A percentile compares a stretch with the other conserved stretches of the same genome.
These are phyloP conservation scores for Orthosia gothica DNA, from an alignment of 2,888 invertebrate genomes.

Conservation along the genomic window DNA sequence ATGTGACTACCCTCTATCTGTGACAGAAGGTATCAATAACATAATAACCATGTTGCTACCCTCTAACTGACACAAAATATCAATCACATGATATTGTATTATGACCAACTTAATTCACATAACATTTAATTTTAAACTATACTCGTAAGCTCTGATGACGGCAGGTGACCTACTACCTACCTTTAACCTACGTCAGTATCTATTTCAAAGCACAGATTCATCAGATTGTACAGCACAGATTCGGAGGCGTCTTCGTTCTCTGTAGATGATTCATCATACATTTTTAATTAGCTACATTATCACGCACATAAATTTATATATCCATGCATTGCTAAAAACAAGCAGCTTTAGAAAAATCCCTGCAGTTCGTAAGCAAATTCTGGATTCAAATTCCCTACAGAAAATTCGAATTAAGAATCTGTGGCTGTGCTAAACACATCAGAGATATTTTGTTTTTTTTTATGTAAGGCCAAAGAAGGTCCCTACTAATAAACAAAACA, in stretches of 20 bases:
- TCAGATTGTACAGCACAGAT: background rate
- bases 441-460: too few relatives aligned
- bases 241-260: background rate
- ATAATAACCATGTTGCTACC: background rate
- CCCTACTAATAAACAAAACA: background rate
- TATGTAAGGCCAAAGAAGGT: too few relatives aligned
- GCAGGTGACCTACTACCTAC: background rate
- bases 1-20: background rate
- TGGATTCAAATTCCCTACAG: too few relatives aligned
- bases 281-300: background rate
- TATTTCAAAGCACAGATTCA: too few relatives aligned
- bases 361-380: too few relatives aligned
- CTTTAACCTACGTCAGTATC: too few relatives aligned
- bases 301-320: background rate
- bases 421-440: too few relatives aligned
- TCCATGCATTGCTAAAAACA: background rate
- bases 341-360: background rate
- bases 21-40: constrained; percentile 9
- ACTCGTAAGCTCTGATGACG: background rate
- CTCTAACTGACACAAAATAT: constrained; percentile 1
- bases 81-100: background rate
- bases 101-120: background rate
- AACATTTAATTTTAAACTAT: background rate
- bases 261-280: background rate
- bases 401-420: too few relatives aligned